These are phyloP conservation scores for Drosophila biarmipes DNA, from an alignment of 1,140 invertebrate species.

Conservation along the genomic window DNA sequence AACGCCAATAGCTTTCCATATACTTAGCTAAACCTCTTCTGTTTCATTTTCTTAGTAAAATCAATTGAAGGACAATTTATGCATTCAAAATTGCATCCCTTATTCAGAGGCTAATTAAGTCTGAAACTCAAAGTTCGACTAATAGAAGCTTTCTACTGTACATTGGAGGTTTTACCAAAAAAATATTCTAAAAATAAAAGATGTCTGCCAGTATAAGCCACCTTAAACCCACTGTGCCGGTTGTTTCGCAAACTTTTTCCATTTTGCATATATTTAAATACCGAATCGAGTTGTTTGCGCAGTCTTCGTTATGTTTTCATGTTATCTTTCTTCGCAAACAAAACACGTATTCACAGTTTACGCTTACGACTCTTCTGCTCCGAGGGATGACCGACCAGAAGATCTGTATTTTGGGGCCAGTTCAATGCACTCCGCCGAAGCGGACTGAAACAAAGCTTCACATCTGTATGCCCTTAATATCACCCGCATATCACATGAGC, in stretches of 20 bases:
- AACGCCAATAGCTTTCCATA: no score
- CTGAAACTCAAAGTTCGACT: no score
- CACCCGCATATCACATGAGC: constrained; percentile 9
- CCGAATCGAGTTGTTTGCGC: constrained; percentile 14
- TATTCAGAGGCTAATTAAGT: no score
- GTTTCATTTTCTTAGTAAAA: no score
- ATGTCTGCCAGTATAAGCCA: not conserved
- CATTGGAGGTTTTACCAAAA: no score
- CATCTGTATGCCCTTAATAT: constrained; percentile 21
- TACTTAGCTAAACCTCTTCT: no score
- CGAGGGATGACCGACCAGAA: constrained; percentile 7
- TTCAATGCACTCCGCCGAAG: constrained; percentile 46
- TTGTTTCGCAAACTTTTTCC: constrained; percentile 11
- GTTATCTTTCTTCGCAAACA: constrained; percentile 48
- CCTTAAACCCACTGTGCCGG: constrained; percentile 5
- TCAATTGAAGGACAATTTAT: not conserved
- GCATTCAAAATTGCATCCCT: no score
- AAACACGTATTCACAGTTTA: constrained; percentile 47
- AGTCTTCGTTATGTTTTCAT: constrained; percentile 19
- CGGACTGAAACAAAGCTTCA: constrained; percentile 21
- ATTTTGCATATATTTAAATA: constrained; percentile 31
- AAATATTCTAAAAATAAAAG: no score
- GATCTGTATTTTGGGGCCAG: constrained; percentile 36
- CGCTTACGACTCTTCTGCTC: constrained; percentile 20
- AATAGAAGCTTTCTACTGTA: no score